phyloP scores from a whole-genome alignment of 2,113 vertebrate species.

The Alethe castanea region DNA sequence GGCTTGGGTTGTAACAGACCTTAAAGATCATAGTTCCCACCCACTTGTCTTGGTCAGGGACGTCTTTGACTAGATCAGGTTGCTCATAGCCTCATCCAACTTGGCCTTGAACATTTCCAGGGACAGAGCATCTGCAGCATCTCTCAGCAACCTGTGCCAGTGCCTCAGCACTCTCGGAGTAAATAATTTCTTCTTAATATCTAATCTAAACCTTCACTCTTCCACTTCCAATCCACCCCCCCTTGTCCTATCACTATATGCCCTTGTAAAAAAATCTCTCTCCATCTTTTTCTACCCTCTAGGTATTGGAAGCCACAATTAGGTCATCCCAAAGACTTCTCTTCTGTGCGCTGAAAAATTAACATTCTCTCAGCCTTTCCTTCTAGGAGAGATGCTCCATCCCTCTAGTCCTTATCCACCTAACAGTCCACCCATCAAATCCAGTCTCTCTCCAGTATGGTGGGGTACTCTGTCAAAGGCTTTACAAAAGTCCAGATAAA shows the following conservation, averaged over 20 bases:
- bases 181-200: neutral
- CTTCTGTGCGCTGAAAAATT: neutral
- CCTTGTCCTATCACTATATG: neutral
- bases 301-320: neutral
- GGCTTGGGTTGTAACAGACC: neutral
- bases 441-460: no score
- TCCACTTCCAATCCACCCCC: neutral
- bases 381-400: neutral
- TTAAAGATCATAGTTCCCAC: neutral
- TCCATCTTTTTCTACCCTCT: neutral
- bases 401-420: neutral
- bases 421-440: no score
- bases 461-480: no score
- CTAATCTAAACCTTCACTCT: neutral
- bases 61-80: neutral
- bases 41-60: neutral
- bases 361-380: neutral
- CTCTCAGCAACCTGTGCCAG: no score
- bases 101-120: neutral
- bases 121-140: neutral
- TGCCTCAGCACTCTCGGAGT: neutral
- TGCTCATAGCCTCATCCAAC: neutral
- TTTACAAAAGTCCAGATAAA: no score
- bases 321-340: neutral
- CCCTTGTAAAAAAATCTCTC: neutral